phyloP scores from a whole-genome alignment of 2,888 invertebrate species.

The Pediacus dermestoides region DNA sequence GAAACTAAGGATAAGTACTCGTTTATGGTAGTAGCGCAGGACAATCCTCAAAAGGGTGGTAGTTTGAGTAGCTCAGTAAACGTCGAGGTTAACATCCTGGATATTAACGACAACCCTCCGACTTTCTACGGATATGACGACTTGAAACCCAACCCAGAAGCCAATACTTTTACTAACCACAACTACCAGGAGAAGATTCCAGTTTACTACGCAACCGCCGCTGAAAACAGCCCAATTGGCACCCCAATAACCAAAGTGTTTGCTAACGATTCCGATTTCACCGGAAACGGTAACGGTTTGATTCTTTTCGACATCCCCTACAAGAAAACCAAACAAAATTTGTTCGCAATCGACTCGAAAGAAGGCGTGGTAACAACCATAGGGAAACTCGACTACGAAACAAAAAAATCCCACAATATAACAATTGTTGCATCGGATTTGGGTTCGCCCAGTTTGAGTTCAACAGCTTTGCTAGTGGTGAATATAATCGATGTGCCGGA shows the following conservation, averaged over 20 bases:
- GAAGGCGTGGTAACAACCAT: slow-evolving; percentile 78
- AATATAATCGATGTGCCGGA: slow-evolving; percentile 66
- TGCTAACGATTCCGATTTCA: slow-evolving; percentile 82
- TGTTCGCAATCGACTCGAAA: slow-evolving; percentile 80
- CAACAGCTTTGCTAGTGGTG: slow-evolving; percentile 69
- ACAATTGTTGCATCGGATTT: slow-evolving; percentile 81
- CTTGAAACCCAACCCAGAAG: slow-evolving; percentile 52
- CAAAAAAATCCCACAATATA: slow-evolving; percentile 64
- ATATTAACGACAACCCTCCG: slow-evolving; percentile 81
- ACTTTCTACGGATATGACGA: slow-evolving; percentile 76
- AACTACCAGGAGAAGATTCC: slow-evolving; percentile 61
- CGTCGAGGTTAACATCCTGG: slow-evolving; percentile 76
- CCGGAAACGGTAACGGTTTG: slow-evolving; percentile 83
- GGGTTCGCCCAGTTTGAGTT: slow-evolving; percentile 77
- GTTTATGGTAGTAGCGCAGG: slow-evolving; percentile 69
- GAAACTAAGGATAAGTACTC: slow-evolving; percentile 68
- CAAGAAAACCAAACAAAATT: slow-evolving; percentile 58
- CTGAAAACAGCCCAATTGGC: slow-evolving; percentile 73
- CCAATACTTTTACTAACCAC: slow-evolving; percentile 52
- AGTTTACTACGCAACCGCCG: slow-evolving; percentile 70
- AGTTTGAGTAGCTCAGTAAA: slow-evolving; percentile 69
- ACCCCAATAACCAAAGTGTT: slow-evolving; percentile 70
- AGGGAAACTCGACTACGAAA: slow-evolving; percentile 69
- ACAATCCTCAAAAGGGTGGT: slow-evolving; percentile 60
- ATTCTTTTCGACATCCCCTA: slow-evolving; percentile 74